Evolutionary conservation across 2,113 vertebrate genomes (phyloP).

Genomic region (Amphiprion ocellaris): DNA sequence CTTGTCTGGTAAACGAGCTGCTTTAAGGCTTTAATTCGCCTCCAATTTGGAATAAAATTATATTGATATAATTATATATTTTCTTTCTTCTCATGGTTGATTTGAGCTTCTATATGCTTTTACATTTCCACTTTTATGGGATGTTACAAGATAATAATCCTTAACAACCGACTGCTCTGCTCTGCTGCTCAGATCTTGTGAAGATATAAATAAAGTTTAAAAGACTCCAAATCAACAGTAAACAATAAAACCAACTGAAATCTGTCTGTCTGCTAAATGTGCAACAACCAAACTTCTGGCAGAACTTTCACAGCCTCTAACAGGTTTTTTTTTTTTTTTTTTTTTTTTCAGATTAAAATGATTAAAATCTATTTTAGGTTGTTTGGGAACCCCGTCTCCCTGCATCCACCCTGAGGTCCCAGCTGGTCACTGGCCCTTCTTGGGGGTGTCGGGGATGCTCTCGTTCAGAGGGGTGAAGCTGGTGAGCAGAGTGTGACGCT

Average conservation of each 20-base stretch:
- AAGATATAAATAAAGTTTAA: too few relatives aligned
- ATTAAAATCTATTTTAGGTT: not conserved
- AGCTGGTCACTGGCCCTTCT: slow-evolving; percentile 73
- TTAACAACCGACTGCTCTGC: too few relatives aligned
- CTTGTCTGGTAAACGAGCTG: too few relatives aligned
- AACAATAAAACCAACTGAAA: not conserved
- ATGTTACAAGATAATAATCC: too few relatives aligned
- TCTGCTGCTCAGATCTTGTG: too few relatives aligned
- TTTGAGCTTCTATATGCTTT: too few relatives aligned
- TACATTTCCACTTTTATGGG: too few relatives aligned
- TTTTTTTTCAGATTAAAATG: not conserved
- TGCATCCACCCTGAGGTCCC: not conserved
- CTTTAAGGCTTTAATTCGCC: too few relatives aligned
- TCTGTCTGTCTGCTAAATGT: slow-evolving; percentile 10
- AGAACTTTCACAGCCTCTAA: not conserved
- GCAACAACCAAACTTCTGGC: slow-evolving; percentile 6
- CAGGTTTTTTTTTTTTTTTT: not conserved
- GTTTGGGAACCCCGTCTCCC: not conserved
- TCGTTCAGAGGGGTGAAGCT: slow-evolving; percentile 88
- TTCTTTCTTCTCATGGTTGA: too few relatives aligned
- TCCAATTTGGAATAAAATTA: too few relatives aligned
- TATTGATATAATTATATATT: too few relatives aligned
- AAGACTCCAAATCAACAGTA: too few relatives aligned
- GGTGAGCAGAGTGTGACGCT: slow-evolving; percentile 89
- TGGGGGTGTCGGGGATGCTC: slow-evolving; percentile 88